These are phyloP conservation scores for Lineus longissimus DNA, from an alignment of 1,140 invertebrate genomes.

Conservation along the genomic window DNA sequence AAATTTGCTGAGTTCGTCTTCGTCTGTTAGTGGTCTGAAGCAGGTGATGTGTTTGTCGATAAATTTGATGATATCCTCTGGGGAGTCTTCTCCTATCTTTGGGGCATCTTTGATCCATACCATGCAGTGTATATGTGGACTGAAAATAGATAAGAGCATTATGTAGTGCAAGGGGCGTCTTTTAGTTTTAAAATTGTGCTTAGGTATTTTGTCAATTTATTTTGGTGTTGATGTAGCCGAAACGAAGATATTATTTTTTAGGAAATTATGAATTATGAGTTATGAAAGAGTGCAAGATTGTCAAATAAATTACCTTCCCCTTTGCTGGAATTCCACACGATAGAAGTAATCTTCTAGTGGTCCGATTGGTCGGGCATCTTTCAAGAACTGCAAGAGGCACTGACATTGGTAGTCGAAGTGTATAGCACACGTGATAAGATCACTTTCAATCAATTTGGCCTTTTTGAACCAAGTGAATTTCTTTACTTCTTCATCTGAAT, in stretches of 20 bases:
- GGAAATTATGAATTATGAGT: no score
- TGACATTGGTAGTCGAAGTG: background rate
- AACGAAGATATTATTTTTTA: no score
- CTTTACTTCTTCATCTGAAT: background rate
- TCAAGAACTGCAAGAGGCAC: background rate
- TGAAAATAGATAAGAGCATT: no score
- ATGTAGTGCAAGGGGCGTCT: no score
- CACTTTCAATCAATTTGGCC: background rate
- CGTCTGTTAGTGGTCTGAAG: background rate
- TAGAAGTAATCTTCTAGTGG: background rate
- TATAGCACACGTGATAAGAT: slow-evolving; percentile 2
- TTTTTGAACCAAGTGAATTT: background rate
- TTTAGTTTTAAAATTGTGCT: no score
- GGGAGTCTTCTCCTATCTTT: background rate
- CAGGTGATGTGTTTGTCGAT: slow-evolving; percentile 23
- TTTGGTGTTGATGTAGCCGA: no score
- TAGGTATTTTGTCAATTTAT: no score
- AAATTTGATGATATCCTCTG: slow-evolving; percentile 13
- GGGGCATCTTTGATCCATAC: background rate
- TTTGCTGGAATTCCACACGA: background rate
- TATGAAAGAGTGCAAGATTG: no score
- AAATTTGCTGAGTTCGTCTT: slow-evolving; percentile 6
- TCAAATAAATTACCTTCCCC: no score
- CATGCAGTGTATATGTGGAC: background rate
- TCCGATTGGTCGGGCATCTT: background rate